Evolutionary conservation across 2,113 vertebrate species (phyloP), one percentile per base, ranked within the genome.

Genomic region (Nettapus auritus): DNA sequence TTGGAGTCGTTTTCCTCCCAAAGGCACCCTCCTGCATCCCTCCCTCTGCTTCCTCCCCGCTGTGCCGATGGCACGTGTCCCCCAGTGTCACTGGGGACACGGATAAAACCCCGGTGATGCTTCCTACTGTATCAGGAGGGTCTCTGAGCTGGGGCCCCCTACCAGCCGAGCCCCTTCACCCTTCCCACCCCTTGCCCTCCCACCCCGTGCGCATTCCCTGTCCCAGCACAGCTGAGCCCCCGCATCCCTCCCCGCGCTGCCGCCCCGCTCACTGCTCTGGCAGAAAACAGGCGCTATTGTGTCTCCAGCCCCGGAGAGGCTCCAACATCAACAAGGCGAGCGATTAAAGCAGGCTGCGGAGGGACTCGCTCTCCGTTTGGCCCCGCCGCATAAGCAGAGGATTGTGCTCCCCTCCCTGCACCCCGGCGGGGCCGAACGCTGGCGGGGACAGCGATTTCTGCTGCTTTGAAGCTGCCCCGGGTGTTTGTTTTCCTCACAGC

Each of bases 311-410:
- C 38, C 16, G 0, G 82, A 95, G 63, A 76, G 88, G 69, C 50
- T 97, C 95, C 94, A 96, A 71, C 80, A 92, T 90, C 95, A 97
- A 88, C 91, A 96, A 84, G 82, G 73, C 15, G 0, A 36, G 70
- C 36, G 69, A 91, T 95, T 81, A 93, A 95, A 95, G 82, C 34
- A 28, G 78, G 15, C 93, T 92, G 87, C 0, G 2, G 73, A 64
- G 87, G 69, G 91, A 84, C 71, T 83, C 2, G 0, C 82, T 33
- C 80, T 66, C 74, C 36, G 25, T 36, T 75, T 8, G 2, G 87
- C 86, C 86, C 66, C 5, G 4, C 7, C 2, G 50, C 2, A 0
- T 23, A 64, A 94, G 89, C 85, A 64, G 67, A 73, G 78, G 87
- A 93, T 57, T 95, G 74, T 91, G 56, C 67, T 93, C 75, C 77